Conservation (phyloP, 2,888 invertebrate species). For the Sesia apiformis region DNA sequence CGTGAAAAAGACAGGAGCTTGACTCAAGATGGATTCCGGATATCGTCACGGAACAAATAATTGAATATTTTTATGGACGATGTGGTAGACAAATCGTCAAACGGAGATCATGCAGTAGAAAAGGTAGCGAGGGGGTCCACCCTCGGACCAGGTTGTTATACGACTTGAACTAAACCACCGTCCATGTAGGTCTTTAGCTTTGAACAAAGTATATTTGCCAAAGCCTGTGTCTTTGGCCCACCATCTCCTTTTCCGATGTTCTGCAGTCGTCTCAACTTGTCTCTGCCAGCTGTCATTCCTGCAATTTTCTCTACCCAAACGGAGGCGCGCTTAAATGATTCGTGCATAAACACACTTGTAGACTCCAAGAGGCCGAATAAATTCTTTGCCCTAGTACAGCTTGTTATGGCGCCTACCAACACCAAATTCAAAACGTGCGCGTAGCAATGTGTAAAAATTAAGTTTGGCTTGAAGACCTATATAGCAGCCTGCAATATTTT, state of each 20-base stretch:
- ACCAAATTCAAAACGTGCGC: constrained; percentile 1
- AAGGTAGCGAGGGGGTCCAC: no score
- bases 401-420: not conserved
- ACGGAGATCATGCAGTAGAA: no score
- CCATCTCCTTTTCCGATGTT: constrained; percentile 1
- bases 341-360: not conserved
- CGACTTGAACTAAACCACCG: no score
- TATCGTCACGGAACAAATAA: no score
- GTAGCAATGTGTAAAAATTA: not conserved
- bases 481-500: not conserved
- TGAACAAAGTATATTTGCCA: not conserved
- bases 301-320: constrained; percentile 1
- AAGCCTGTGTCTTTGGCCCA: constrained; percentile 1
- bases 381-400: constrained; percentile 2
- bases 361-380: not conserved
- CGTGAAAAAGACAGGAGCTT: no score
- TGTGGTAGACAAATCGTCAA: no score
- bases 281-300: constrained; percentile 1
- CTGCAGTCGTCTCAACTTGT: constrained; percentile 1
- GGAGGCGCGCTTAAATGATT: constrained; percentile 1
- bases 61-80: no score
- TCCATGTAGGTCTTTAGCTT: no score
- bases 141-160: no score
- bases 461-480: not conserved
- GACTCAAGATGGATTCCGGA: no score